Base-by-base conservation (phyloP, 53 echinoderm and acorn worm genomes). In the Temnopleurus reevesii region DNA sequence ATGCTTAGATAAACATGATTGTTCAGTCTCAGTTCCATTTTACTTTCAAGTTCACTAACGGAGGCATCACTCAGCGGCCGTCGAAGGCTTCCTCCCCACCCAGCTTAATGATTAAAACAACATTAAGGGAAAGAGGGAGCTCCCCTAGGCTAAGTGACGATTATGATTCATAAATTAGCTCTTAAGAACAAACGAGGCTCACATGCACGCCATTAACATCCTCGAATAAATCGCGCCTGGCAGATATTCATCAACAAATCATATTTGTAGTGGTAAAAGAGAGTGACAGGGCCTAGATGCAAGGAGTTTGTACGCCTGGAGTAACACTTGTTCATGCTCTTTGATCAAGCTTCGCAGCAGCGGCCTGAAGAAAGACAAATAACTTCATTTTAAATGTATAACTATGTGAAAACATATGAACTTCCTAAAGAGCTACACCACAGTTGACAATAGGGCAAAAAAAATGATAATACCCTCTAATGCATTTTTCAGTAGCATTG, bases 121-220 rank as follows among this genome's bases (percentile, higher is more conserved):
- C 77, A 49, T 80, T 80, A 36, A 38, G 30, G 47, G 51, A 53
- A 17, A 80, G 30, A 19, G 29, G 80, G 26, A 80, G 30, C 51
- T 29, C 51, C 80, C 80, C 80, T 28, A 80, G 49, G 31, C 19
- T 46, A 45, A 77, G 4, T 23, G 47, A 17, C 19, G 47, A 71
- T 49, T 80, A 80, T 80, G 80, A 80, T 80, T 80, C 80, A 80
- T 51, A 80, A 80, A 80, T 80, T 80, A 80, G 47, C 80, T 47
- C 49, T 46, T 51, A 18, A 80, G 47, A 80, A 80, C 80, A 80
- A 46, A 51, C 46, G 17, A 4, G 47, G 18, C 46, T 46, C 5
- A 47, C 46, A 49, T 51, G 80, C 46, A 80, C 18, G 51, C 46
- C 49, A 80, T 71, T 71, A 51, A 80, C 49, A 29, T 28, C 23